Base-by-base conservation (phyloP, 2,113 vertebrate genomes). In the Hippoglossus stenolepis region DNA sequence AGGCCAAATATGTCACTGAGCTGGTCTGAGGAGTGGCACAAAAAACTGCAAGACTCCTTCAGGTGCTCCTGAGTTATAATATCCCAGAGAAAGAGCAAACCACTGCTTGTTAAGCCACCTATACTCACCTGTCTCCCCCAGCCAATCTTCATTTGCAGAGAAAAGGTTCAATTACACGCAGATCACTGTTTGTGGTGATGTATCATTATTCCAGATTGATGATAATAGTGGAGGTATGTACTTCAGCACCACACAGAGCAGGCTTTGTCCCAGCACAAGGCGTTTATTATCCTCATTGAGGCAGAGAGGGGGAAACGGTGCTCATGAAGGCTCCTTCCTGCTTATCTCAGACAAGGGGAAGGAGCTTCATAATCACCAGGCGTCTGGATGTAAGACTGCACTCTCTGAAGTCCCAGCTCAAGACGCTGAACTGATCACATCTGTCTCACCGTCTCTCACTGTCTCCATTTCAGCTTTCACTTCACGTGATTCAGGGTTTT, bases 1-100 rank as follows among this genome's bases (percentile, higher is more conserved):
- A 69, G 28, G 82, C n/a, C 64, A 91, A 92, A 80, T 85, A 93
- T 92, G 91, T 82, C 71, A 89, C 88, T 72, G 20, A 86, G 77
- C 89, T 75, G 73, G 89, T 92, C 80, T 72, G 38, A 87, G 71
- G 57, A 83, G 70, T 82, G 57, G 4, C 68, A 40, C 45, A 7
- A 56, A 7, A 8, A 21, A 71, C 40, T 73, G 31, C 62, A 57
- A 24, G 54, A 31, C 73, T 70, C 28, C 64, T 63, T 54, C 12
- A 83, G 53, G 67, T 63, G 59, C 26, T 61, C 20, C 21, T 51
- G 56, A 75, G 53, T 78, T 68, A 64, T 38, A 68, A 85, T 84
- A 88, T 68, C 54, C 65, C 70, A 85, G 14, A 58, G 13, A 88
- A 86, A 82, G 73, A 73, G 57, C 2, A 35, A 79, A 69, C 54